Conservation (phyloP, 2,797 vertebrate species). For the Aselliscus stoliczkanus region DNA sequence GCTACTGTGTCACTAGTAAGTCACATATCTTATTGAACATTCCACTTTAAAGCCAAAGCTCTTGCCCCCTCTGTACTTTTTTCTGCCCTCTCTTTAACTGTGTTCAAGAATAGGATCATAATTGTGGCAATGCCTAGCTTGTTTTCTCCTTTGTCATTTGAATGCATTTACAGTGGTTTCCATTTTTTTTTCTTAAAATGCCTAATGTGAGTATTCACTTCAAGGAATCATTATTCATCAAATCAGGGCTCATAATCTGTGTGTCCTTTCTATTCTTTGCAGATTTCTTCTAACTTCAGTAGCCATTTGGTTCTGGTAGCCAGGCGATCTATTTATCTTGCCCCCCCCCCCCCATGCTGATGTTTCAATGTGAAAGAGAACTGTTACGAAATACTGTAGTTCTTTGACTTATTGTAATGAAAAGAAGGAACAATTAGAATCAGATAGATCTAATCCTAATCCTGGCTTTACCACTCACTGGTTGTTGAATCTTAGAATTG, state of each 20-base stretch:
- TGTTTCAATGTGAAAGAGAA: constrained; percentile 1
- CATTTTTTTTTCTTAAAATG: background rate
- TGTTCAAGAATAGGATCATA: background rate
- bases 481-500: constrained; percentile 5
- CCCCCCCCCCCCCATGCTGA: background rate
- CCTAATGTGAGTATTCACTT: background rate
- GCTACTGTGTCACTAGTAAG: background rate
- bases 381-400: background rate
- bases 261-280: background rate
- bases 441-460: background rate
- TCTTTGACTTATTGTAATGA: background rate
- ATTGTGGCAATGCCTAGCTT: background rate
- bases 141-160: background rate
- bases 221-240: background rate
- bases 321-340: background rate
- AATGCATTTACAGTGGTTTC: background rate
- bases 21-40: background rate
- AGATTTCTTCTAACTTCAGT: background rate
- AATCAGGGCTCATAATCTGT: background rate
- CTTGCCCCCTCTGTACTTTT: background rate
- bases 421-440: background rate
- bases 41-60: background rate
- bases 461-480: background rate
- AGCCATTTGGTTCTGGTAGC: background rate
- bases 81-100: background rate